Base-by-base conservation (phyloP, 1,140 invertebrate genomes). In the Bombus fervidus region DNA sequence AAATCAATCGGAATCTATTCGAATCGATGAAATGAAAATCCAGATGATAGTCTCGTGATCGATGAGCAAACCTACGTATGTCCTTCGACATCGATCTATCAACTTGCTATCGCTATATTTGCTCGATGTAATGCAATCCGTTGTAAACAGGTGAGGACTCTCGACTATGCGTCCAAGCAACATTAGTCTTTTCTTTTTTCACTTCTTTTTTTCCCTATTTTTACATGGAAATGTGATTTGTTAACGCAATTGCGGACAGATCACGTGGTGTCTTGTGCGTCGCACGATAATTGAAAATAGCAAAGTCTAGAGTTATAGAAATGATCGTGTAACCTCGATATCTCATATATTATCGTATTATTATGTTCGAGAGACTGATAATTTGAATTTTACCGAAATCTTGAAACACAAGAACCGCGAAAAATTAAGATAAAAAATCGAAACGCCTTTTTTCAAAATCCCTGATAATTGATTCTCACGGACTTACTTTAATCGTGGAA, bases 51-150 rank as follows among this genome's bases (percentile, higher is more conserved):
- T 81, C 41, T 79, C 80, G 86, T 13, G 74, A 68, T 71, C 86
- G 76, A 47, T 28, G 59, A 78, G 77, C 85, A 89, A 89, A 90
- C 78, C 81, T 85, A 89, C 89, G 86, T 53, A 18, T 39, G 89
- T 90, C 88, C 89, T 90, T 90, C 88, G 82, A 81, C 41, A 82
- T 86, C 80, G 85, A 87, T 89, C 87, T 69, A 78, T 84, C 74
- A 86, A 73, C 41, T 66, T 57, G 57, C 75, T 53, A 47, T 69
- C 69, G 57, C 72, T 77, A 53, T 41, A 75, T 87, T 47, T 72
- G 53, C n/a, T 71, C 69, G 72, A 59, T 37, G 86, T 82, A 90
- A 90, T 39, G 80, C 53, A 82, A 89, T 85, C 57, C 69, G 53
- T 62, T n/a, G 87, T 89, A 84, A 86, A 86, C 78, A 71, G 59